Conservation (phyloP, 1,140 invertebrate genomes). For the Lordiphosa clarofinis region DNA sequence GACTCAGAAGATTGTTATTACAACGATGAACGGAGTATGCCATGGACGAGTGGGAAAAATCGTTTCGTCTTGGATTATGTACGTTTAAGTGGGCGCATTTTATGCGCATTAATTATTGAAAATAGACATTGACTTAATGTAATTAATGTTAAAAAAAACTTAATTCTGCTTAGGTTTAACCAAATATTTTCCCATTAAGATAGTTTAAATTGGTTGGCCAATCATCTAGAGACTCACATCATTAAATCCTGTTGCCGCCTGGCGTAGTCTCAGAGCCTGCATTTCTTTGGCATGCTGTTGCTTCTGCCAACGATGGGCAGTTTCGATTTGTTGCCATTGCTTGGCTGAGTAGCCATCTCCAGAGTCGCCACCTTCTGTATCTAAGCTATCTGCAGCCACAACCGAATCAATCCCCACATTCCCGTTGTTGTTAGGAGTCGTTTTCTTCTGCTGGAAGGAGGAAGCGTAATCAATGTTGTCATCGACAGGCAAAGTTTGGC, state of each 20-base stretch:
- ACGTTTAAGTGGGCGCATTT: background rate
- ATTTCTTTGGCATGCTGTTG: conserved; percentile 31
- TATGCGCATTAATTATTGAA: conserved; percentile 3
- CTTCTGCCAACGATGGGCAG: conserved; percentile 38
- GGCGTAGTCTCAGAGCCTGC: conserved; percentile 26
- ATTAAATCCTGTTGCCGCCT: conserved; percentile 9
- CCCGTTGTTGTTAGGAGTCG: conserved; percentile 12
- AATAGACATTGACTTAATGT: conserved; percentile 1
- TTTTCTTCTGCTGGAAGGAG: background rate
- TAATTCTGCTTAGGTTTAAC: no score
- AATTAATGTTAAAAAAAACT: background rate
- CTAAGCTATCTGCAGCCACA: background rate
- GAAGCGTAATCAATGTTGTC: conserved; percentile 36
- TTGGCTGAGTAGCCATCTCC: conserved; percentile 2
- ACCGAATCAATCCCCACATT: background rate
- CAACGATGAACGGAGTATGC: background rate
- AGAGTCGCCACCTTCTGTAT: no score
- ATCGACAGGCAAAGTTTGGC: conserved; percentile 1
- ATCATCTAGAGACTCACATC: background rate
- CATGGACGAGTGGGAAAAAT: conserved; percentile 1
- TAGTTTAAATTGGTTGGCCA: background rate
- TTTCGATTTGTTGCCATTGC: conserved; percentile 34
- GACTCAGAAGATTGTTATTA: conserved; percentile 4
- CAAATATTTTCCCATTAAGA: background rate
- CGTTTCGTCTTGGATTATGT: no score